These are phyloP conservation scores for Drosophila guanche DNA, from an alignment of 1,140 invertebrate species.

Conservation along the genomic window DNA sequence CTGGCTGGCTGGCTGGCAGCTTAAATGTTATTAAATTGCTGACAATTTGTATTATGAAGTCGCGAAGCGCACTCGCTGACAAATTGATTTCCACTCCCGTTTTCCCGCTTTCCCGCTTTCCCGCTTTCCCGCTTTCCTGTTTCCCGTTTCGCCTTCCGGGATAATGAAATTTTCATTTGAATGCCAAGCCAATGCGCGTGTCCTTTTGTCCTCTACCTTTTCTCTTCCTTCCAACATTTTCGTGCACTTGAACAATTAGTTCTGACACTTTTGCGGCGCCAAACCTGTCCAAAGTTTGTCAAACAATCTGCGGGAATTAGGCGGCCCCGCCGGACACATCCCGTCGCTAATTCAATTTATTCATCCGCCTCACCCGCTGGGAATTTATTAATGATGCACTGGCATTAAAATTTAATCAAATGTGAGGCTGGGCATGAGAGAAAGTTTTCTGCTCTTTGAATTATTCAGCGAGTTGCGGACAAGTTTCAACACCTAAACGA, in stretches of 20 bases:
- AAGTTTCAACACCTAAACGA: constrained; percentile 71
- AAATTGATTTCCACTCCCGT: constrained; percentile 65
- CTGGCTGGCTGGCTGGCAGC: constrained; percentile 54
- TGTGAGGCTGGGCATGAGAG: constrained; percentile 34
- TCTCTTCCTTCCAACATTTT: background rate
- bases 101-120: no score
- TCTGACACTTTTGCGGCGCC: constrained; percentile 40
- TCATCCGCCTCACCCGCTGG: constrained; percentile 22
- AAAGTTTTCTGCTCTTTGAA: constrained; percentile 60
- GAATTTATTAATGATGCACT: constrained; percentile 76
- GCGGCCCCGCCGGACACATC: constrained; percentile 32
- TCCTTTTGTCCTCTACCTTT: background rate
- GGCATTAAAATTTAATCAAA: constrained; percentile 79
- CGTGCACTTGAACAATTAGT: constrained; percentile 59
- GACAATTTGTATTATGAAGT: constrained; percentile 69
- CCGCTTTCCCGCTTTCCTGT: constrained; percentile 6
- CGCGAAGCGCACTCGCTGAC: constrained; percentile 26
- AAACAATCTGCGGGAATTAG: constrained; percentile 56
- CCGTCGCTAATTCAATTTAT: constrained; percentile 70
- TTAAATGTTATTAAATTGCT: constrained; percentile 79
- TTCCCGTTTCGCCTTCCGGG: background rate
- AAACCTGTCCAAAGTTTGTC: constrained; percentile 61
- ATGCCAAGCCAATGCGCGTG: constrained; percentile 31
- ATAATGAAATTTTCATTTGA: constrained; percentile 65
- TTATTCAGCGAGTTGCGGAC: constrained; percentile 72